Evolutionary conservation across 2,113 vertebrate species (phyloP), one percentile per base, ranked within the genome.

Genomic region (Semicossyphus pulcher): DNA sequence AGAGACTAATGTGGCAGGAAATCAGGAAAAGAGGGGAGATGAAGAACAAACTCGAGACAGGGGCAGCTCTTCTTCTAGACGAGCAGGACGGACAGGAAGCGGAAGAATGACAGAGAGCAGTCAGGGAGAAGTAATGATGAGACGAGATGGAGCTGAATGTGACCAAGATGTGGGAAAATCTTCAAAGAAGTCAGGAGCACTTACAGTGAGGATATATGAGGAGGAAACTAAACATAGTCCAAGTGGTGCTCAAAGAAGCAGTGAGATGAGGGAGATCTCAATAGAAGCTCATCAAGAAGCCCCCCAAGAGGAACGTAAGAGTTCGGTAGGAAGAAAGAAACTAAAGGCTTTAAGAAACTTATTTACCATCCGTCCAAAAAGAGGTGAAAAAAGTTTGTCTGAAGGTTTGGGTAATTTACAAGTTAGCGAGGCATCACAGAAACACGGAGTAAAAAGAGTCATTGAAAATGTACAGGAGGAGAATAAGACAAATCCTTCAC

Each of bases 231-330:
- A 1, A 5, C 0, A 1, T 10, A 36, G 8, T 10, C 34, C 34
- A 8, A 36, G 4, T 44, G 65, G 39, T 11, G 7, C 2, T n/a
- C 10, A 4, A 15, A 45, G 0, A n/a, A 36, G 1, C 5, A 10
- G 1, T 1, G 1, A 10, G 7, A 56, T 4, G 5, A 34, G 1
- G 0, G 3, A 44, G 4, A 2, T 23, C 0, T 0, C 0, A 14
- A 32, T 31, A 12, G 2, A 1, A 47, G 23, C 42, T 23, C 7
- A 0, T 8, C 0, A 12, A 14, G 10, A 0, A n/a, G 4, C 5
- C 10, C 12, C 6, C 20, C 21, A 14, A n/a, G 29, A 10, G 5
- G 1, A 20, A 21, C 7, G 8, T 16, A 32, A 9, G 45, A 64
- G 21, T 37, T 23, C 2, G 12, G 60, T 44, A 16, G n/a, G 49